phyloP scores from a whole-genome alignment of 1,140 invertebrate species.

The Phymorhynchus buccinoides region DNA sequence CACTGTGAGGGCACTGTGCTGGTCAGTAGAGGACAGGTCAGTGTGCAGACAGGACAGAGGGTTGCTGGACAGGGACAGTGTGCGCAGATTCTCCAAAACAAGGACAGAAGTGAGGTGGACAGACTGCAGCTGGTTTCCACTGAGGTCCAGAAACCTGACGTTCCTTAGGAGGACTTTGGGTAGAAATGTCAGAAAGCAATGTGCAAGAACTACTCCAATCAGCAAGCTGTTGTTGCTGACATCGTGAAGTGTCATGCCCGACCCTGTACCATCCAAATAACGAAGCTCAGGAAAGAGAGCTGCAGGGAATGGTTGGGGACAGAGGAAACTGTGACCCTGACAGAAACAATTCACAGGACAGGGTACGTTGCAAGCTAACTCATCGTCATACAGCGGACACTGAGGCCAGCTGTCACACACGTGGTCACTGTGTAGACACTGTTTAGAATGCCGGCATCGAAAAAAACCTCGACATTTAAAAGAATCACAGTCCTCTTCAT shows the following conservation, averaged over 20 bases:
- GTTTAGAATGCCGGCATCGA: background rate
- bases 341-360: constrained; percentile 50
- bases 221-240: background rate
- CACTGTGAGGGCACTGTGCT: background rate
- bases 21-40: constrained; percentile 2
- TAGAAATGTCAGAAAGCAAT: constrained; percentile 1
- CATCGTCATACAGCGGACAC: constrained; percentile 41
- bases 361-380: constrained; percentile 19
- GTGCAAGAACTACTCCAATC: background rate
- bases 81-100: background rate
- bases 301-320: background rate
- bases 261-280: background rate
- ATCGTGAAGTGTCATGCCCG: background rate
- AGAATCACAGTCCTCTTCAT: constrained; percentile 1
- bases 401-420: constrained; percentile 32
- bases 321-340: constrained; percentile 5
- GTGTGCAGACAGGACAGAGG: background rate
- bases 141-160: constrained; percentile 30
- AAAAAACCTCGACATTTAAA: constrained; percentile 8
- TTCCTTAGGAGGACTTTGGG: background rate
- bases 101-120: background rate
- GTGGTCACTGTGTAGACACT: background rate
- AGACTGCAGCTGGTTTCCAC: constrained; percentile 14
- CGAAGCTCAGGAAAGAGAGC: background rate
- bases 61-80: constrained; percentile 21